A percentile compares a stretch with the other conserved stretches of the same genome.
These are phyloP conservation scores for Nephrocerus scutellatus DNA, from an alignment of 2,888 invertebrate species.

Conservation along the genomic window DNA sequence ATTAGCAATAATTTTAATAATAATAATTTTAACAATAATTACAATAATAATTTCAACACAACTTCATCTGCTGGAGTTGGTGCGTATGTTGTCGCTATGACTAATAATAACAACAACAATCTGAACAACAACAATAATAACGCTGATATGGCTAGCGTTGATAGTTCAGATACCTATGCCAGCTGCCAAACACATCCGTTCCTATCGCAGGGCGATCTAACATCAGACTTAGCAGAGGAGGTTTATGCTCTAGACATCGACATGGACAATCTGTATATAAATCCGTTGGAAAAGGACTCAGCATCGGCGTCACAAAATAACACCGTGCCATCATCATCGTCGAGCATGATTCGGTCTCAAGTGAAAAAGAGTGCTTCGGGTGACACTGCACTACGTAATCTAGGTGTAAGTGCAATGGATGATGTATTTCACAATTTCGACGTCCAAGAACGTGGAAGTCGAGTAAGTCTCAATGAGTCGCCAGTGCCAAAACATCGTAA, in stretches of 20 bases:
- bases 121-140: conserved; percentile 46
- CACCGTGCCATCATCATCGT: conserved; percentile 32
- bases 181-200: conserved; percentile 95
- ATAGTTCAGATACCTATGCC: conserved; percentile 90
- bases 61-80: conserved; percentile 30
- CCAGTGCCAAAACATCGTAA: conserved; percentile 74
- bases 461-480: conserved; percentile 58
- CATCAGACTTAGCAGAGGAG: conserved; percentile 50
- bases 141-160: conserved; percentile 54
- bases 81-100: conserved; percentile 24
- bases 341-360: conserved; percentile 50
- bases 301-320: conserved; percentile 1
- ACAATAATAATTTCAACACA: conserved; percentile 43
- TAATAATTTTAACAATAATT: conserved; percentile 39
- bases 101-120: conserved; percentile 42
- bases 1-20: conserved; percentile 24
- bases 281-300: conserved; percentile 67
- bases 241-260: conserved; percentile 50
- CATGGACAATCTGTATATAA: conserved; percentile 81
- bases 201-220: conserved; percentile 75
- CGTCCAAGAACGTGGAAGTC: conserved; percentile 49
- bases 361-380: conserved; percentile 78
- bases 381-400: conserved; percentile 63
- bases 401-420: conserved; percentile 55
- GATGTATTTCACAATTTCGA: conserved; percentile 54